These are phyloP conservation scores for Psittacula derbiana DNA, from an alignment of 2,797 vertebrate species.

Conservation along the genomic window DNA sequence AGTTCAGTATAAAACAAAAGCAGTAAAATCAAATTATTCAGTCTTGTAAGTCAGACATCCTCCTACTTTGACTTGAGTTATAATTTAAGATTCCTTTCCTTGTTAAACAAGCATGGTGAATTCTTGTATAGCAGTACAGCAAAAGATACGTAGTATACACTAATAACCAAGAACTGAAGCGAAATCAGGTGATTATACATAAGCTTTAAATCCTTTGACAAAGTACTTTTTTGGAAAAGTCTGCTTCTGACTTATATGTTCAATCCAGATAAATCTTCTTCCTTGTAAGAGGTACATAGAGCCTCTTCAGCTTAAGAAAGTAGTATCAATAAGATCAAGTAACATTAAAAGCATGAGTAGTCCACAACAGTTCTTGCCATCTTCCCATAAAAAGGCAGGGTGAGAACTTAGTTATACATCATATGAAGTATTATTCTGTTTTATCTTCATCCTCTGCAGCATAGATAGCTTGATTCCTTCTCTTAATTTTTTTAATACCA, in stretches of 20 bases:
- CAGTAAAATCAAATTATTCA: slow-evolving; percentile 22
- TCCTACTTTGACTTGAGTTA: background rate
- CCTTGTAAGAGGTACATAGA: background rate
- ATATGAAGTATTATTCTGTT: background rate
- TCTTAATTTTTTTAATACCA: slow-evolving; percentile 85
- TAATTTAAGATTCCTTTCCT: background rate
- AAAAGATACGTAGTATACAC: background rate
- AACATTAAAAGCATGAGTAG: background rate
- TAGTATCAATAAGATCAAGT: background rate
- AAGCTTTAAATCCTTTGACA: background rate
- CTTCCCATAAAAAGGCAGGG: background rate
- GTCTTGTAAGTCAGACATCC: background rate
- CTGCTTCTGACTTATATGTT: background rate
- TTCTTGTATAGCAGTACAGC: background rate
- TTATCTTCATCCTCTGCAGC: slow-evolving; percentile 81
- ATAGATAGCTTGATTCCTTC: slow-evolving; percentile 94
- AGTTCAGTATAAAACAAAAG: slow-evolving; percentile 44
- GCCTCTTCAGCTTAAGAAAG: background rate
- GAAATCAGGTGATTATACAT: background rate
- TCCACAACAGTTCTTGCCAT: background rate
- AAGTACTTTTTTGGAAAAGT: background rate
- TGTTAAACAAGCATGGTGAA: background rate
- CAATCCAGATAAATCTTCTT: background rate
- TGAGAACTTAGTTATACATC: background rate
- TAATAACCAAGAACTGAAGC: background rate